Percentiles rank a stretch among this genome's conserved stretches.
Evolutionary conservation across 2,113 vertebrate species (phyloP).

Genomic region (Mormoops blainvillei): DNA sequence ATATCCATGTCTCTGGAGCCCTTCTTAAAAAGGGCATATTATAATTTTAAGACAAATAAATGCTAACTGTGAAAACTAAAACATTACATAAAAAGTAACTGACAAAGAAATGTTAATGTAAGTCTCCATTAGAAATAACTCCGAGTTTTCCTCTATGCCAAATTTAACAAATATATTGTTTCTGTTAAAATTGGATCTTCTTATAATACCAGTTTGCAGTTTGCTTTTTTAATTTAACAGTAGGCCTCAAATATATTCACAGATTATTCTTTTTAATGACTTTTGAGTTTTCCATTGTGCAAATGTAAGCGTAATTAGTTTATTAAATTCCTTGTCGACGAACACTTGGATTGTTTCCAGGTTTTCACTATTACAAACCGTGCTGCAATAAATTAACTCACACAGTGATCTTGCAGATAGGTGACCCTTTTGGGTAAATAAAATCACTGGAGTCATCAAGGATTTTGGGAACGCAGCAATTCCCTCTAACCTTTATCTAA

Average conservation of each 20-base stretch:
- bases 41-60: background rate
- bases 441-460: background rate
- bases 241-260: background rate
- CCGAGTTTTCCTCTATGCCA: background rate
- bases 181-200: background rate
- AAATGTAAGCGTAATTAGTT: background rate
- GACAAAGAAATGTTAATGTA: background rate
- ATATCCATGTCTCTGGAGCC: background rate
- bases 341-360: background rate
- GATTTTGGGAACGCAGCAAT: background rate
- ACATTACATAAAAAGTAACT: background rate
- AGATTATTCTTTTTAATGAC: background rate
- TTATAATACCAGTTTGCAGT: background rate
- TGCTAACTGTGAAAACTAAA: background rate
- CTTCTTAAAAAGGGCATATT: background rate
- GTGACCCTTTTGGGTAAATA: background rate
- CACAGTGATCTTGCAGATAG: background rate
- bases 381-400: background rate
- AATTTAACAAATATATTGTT: background rate
- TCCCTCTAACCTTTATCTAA: background rate
- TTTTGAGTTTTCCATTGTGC: background rate
- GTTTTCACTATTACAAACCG: background rate
- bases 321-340: background rate
- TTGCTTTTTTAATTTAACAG: background rate
- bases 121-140: slow-evolving; percentile 7